phyloP scores from a whole-genome alignment of 2,888 invertebrate species.

The Hirtodrosophila duncani region DNA sequence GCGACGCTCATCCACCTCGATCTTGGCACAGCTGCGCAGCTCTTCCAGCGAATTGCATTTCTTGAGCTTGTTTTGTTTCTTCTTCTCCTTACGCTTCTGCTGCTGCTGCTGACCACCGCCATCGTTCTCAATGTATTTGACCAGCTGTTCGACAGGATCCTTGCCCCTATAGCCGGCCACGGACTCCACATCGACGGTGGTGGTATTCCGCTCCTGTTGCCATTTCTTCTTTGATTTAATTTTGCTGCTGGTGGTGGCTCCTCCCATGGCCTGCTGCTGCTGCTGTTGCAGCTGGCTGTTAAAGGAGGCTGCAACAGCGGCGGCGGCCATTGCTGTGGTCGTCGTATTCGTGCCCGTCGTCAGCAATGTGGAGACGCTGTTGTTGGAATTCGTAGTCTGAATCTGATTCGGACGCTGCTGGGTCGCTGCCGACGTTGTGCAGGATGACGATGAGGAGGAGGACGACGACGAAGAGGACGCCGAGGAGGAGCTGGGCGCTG shows the following conservation, averaged over 20 bases:
- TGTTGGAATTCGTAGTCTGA: too few species aligned
- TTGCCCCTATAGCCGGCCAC: constrained; percentile 89
- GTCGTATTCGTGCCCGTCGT: constrained; percentile 42
- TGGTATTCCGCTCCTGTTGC: constrained; percentile 80
- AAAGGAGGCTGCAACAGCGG: constrained; percentile 55
- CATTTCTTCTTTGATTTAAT: constrained; percentile 79
- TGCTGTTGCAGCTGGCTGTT: constrained; percentile 51
- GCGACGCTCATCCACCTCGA: constrained; percentile 83
- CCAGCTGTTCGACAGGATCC: constrained; percentile 86
- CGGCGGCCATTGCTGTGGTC: constrained; percentile 52
- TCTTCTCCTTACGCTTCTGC: constrained; percentile 79
- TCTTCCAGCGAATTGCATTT: constrained; percentile 90
- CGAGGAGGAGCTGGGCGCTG: background rate
- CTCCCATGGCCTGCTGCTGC: background rate
- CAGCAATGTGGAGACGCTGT: constrained; percentile 47
- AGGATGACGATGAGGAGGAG: too few species aligned
- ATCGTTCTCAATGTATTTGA: constrained; percentile 87
- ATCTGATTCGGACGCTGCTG: constrained; percentile 42
- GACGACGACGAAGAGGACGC: background rate
- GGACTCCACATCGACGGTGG: constrained; percentile 79
- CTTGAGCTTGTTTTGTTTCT: constrained; percentile 80
- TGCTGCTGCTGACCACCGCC: constrained; percentile 76
- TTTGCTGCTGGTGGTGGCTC: constrained; percentile 30
- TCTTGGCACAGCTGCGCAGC: constrained; percentile 84
- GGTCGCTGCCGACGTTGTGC: constrained; percentile 11